Evolutionary conservation across 92 coral and sea anemone genomes (phyloP), one percentile per base, ranked within the genome.

Genomic region (Heteractis magnifica): DNA sequence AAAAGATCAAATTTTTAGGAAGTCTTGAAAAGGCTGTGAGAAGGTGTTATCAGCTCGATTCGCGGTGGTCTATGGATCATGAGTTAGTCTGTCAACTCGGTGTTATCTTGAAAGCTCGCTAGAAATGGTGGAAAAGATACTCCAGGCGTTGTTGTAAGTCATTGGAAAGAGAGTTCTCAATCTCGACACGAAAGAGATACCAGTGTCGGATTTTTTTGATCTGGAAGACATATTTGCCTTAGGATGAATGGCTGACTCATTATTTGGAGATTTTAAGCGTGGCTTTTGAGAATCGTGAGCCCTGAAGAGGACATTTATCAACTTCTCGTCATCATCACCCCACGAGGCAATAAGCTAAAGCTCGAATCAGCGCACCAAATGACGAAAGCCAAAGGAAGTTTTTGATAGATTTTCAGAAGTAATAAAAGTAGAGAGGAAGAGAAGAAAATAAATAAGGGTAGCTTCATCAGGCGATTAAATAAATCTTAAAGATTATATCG

Each of bases 11-110:
- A 18, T 65, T 15, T 11, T 48, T 14, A 41, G 73, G 12, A 81
- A 81, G 44, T 34, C 41, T 52, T 71, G n/a, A 48, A 49, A 72
- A 80, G 60, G 44, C 60, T 52, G 75, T 56, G 12, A 71, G 70
- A 65, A 60, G 44, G 14, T 19, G 77, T 58, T 81, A 81, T 81
- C 77, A 21, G 73, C 19, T 68, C 14, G 44, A 4, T 20, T 68
- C 73, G 73, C 49, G 73, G 73, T 68, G 73, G 73, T 68, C 73
- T 26, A 68, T 18, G 73, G 10, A 26, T 26, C 26, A 6, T 20
- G 20, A 9, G 70, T n/a, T 68, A 20, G 23, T 65, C 26, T 18
- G 8, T 8, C 49, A 68, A 9, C 49, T 68, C 4, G 5, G 48
- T 21, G 10, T 65, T 68, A 68, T 68, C 73, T 6, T 48, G 49